These are phyloP conservation scores for Diorhabda elongata DNA, from an alignment of 1,140 invertebrate genomes.

Conservation along the genomic window DNA sequence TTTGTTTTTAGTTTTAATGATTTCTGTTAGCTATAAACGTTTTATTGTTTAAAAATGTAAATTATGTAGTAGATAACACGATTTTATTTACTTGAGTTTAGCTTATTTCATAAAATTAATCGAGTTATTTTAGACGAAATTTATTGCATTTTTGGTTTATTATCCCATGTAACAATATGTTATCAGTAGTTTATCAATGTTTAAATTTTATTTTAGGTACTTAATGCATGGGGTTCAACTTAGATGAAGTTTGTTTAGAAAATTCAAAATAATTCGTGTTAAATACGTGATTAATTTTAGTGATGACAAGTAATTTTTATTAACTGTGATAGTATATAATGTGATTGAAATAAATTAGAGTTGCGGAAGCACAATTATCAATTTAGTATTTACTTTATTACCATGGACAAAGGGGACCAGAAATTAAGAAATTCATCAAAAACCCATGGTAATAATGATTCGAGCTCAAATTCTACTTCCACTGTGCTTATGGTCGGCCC, in stretches of 20 bases:
- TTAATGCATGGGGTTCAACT: background rate
- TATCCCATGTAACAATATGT: too few species aligned
- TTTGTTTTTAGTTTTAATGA: too few species aligned
- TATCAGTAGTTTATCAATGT: background rate
- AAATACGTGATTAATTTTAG: too few species aligned
- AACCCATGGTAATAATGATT: constrained; percentile 1
- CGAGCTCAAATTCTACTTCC: constrained; percentile 58
- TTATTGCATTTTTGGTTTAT: too few species aligned
- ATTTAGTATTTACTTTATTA: background rate
- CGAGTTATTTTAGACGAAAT: too few species aligned
- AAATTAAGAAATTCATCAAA: constrained; percentile 4
- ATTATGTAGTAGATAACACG: too few species aligned
- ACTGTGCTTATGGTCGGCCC: constrained; percentile 97
- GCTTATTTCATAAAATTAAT: too few species aligned
- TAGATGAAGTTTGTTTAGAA: constrained; percentile 6
- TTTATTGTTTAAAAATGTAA: too few species aligned
- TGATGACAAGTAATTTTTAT: background rate
- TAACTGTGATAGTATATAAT: background rate
- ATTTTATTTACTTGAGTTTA: too few species aligned
- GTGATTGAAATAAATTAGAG: background rate
- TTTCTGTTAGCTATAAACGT: too few species aligned
- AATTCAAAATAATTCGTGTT: constrained; percentile 1
- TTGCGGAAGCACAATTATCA: too few species aligned
- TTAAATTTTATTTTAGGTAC: background rate
- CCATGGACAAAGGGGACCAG: constrained; percentile 15